Evolutionary conservation across 2,797 vertebrate genomes (phyloP).

Genomic region (Simalia tracyae): DNA sequence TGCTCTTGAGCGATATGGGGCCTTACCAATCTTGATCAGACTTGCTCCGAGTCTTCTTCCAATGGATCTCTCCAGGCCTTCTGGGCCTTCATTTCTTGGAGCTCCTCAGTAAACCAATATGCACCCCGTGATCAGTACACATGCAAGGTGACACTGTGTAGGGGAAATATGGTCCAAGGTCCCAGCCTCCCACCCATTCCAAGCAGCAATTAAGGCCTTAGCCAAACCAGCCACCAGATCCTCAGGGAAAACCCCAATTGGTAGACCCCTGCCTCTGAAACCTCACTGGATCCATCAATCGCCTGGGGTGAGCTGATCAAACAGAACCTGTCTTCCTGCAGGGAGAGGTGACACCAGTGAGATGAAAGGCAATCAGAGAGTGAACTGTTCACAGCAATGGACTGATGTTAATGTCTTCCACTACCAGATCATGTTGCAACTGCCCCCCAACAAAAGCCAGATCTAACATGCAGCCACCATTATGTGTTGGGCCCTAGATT

Average conservation of each 20-base stretch:
- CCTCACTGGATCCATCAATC: neutral
- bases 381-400: neutral
- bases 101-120: neutral
- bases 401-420: neutral
- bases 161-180: neutral
- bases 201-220: neutral
- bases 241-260: neutral
- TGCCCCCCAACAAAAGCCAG: neutral
- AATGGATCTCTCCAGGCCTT: neutral
- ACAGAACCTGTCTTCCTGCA: neutral
- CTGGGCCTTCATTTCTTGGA: neutral
- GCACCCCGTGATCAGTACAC: neutral
- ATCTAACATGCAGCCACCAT: neutral
- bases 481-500: neutral
- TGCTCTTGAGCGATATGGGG: neutral
- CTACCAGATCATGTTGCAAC: neutral
- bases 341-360: neutral
- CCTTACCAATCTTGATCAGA: neutral
- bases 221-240: neutral
- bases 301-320: neutral
- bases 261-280: neutral
- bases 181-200: neutral
- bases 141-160: neutral
- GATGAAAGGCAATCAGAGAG: neutral
- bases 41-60: neutral